Evolutionary conservation across 2,888 invertebrate species (phyloP).

Genomic region (Erynnis tages): DNA sequence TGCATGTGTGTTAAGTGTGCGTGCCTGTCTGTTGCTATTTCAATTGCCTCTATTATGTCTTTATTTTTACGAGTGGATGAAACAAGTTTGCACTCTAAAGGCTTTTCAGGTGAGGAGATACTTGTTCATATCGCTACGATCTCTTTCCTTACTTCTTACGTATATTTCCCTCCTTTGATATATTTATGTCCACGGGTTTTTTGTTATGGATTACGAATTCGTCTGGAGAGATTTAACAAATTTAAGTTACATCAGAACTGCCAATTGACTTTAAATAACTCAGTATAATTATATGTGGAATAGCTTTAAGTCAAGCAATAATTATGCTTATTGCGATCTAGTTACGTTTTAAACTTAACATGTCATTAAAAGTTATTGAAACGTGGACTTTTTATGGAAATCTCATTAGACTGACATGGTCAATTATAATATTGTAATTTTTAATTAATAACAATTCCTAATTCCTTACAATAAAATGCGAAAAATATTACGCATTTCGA

Average conservation of each 20-base stretch:
- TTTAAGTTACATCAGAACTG: conserved; percentile 18
- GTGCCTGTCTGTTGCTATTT: conserved; percentile 48
- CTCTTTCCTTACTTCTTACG: too few relatives aligned
- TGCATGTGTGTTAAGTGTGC: conserved; percentile 51
- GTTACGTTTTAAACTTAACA: background rate
- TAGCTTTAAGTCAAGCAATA: background rate
- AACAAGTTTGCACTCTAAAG: conserved; percentile 35
- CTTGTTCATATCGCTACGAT: background rate
- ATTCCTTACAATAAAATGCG: too few relatives aligned
- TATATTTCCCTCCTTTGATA: too few relatives aligned
- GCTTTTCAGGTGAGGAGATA: background rate
- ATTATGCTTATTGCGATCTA: background rate
- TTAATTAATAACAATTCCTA: too few relatives aligned
- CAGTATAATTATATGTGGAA: background rate
- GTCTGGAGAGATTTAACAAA: conserved; percentile 13
- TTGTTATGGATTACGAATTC: background rate
- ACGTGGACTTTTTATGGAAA: too few relatives aligned
- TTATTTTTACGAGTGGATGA: conserved; percentile 54
- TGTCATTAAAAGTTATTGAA: background rate
- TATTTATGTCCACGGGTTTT: too few relatives aligned
- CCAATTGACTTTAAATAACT: conserved; percentile 17
- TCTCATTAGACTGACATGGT: too few relatives aligned
- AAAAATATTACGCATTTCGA: background rate
- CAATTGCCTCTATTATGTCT: conserved; percentile 60
- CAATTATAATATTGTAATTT: too few relatives aligned